Conservation (phyloP, 2,888 invertebrate species). For the Marasmarcha lunaedactyla region DNA sequence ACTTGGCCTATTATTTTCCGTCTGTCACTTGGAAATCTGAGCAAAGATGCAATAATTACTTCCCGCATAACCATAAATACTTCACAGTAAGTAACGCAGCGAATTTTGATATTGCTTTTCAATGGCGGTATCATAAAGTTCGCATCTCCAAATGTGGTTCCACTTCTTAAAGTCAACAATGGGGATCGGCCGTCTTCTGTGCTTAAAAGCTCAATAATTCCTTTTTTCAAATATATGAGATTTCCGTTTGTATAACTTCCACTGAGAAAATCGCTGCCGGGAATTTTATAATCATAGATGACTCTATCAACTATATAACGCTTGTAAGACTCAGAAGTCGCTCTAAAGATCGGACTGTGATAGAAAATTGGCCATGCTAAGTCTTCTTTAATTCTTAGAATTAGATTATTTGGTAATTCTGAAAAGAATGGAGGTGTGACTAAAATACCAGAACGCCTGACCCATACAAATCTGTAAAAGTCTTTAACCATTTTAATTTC, state of each 20-base stretch:
- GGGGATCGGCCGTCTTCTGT: conserved; percentile 6
- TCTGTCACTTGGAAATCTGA: conserved; percentile 8
- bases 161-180: conserved; percentile 4
- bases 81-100: conserved; percentile 9
- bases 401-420: conserved; percentile 4
- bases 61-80: conserved; percentile 1
- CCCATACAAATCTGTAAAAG: conserved; percentile 2
- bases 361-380: conserved; percentile 8
- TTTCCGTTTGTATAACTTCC: conserved; percentile 3
- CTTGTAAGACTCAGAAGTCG: conserved; percentile 3
- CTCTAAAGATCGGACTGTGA: conserved; percentile 8
- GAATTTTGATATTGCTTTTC: conserved; percentile 3
- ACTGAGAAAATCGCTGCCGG: conserved; percentile 4
- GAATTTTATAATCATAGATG: conserved; percentile 2
- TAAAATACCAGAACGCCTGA: conserved; percentile 2
- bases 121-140: conserved; percentile 7
- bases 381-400: conserved; percentile 3
- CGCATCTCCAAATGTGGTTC: conserved; percentile 8
- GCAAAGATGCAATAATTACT: conserved; percentile 2
- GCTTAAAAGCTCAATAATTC: conserved; percentile 6
- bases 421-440: not conserved
- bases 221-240: conserved; percentile 5
- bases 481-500: not conserved
- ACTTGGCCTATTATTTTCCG: not conserved
- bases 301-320: conserved; percentile 3